Percentiles rank a stretch among this genome's conserved stretches.
Conservation (phyloP, 2,797 vertebrate genomes). For the Bradypodion pumilum region DNA sequence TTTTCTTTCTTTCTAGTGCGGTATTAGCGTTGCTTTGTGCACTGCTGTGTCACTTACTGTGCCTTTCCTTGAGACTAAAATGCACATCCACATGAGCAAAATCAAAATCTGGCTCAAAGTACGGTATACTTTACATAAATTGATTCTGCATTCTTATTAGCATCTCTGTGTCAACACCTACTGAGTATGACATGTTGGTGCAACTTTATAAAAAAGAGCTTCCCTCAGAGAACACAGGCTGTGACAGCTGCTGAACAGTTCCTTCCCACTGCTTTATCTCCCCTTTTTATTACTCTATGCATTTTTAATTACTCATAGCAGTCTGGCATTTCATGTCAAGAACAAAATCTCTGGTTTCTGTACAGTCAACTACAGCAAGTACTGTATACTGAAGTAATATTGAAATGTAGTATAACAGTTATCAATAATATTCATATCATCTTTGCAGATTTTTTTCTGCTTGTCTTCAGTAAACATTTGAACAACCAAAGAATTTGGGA, state of each 20-base stretch:
- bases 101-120: slow-evolving; percentile 9
- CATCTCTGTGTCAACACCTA: slow-evolving; percentile 22
- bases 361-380: background rate
- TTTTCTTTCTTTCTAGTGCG: background rate
- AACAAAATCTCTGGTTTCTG: background rate
- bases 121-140: slow-evolving; percentile 14
- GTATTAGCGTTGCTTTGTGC: background rate
- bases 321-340: background rate
- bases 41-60: background rate
- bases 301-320: slow-evolving; percentile 29
- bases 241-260: slow-evolving; percentile 20
- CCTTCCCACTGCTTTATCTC: slow-evolving; percentile 11
- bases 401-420: background rate
- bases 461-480: background rate
- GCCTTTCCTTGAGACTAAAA: slow-evolving; percentile 6
- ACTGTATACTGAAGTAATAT: background rate
- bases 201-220: slow-evolving; percentile 7
- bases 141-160: background rate
- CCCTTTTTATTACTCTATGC: slow-evolving; percentile 25
- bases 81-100: background rate
- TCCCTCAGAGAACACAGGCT: slow-evolving; percentile 20
- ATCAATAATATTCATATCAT: background rate
- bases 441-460: background rate
- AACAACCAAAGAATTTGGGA: no score
- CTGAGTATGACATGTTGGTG: slow-evolving; percentile 26